phyloP scores from a whole-genome alignment of 1,140 invertebrate genomes.

The Lordiphosa mommai region DNA sequence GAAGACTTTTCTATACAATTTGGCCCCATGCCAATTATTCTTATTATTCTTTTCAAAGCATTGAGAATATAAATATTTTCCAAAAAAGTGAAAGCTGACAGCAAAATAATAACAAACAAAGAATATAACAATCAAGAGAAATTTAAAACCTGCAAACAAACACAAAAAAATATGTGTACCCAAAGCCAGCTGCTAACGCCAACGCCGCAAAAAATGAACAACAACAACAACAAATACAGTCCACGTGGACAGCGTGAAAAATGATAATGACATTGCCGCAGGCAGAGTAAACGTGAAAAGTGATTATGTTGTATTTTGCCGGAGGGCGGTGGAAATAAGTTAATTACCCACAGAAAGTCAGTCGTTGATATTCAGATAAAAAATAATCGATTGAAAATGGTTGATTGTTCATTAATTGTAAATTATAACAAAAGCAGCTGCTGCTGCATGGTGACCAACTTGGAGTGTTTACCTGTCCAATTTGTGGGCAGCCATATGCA shows the following conservation, averaged over 20 bases:
- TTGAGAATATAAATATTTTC: constrained; percentile 32
- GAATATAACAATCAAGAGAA: constrained; percentile 29
- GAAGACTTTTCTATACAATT: no score
- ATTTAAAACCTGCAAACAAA: constrained; percentile 33
- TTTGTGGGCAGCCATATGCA: constrained; percentile 30
- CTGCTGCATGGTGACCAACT: background rate
- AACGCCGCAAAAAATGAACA: constrained; percentile 8
- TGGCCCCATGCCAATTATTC: no score
- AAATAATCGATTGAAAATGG: no score
- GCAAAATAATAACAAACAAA: background rate
- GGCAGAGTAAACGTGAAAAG: constrained; percentile 50
- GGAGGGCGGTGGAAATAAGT: constrained; percentile 20
- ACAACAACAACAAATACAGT: constrained; percentile 32
- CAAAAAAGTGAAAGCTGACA: constrained; percentile 11
- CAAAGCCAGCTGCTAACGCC: no score
- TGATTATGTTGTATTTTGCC: constrained; percentile 45
- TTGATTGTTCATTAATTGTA: constrained; percentile 20
- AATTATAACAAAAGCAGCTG: constrained; percentile 4
- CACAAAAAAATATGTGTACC: constrained; percentile 27
- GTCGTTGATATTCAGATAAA: constrained; percentile 4
- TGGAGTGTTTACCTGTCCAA: constrained; percentile 43
- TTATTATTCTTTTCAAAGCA: background rate
- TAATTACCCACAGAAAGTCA: constrained; percentile 37
- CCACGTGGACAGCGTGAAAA: constrained; percentile 52
- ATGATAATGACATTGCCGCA: constrained; percentile 63